Conservation (phyloP, 2,797 vertebrate genomes). For the Epinephelus awoara region DNA sequence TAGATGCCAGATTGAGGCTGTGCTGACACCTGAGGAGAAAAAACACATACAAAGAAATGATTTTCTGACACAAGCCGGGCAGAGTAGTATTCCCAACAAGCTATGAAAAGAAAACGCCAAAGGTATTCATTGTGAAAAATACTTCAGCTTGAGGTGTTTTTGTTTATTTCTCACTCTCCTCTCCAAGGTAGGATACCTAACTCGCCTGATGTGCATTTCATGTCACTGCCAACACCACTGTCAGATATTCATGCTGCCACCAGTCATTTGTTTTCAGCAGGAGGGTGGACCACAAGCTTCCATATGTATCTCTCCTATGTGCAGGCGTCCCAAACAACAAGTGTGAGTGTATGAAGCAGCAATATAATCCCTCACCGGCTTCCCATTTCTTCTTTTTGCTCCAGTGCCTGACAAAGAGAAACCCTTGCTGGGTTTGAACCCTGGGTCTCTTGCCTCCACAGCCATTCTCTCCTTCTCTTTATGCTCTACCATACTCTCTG, state of each 20-base stretch:
- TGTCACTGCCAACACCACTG: slow-evolving; percentile 7
- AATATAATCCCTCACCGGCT: not conserved
- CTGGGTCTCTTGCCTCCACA: not conserved
- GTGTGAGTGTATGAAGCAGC: not conserved
- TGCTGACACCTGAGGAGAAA: slow-evolving; percentile 58
- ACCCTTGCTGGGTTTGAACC: not conserved
- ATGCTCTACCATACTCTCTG: not conserved
- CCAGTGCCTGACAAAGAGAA: not conserved
- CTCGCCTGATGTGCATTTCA: not conserved
- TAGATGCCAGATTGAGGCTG: slow-evolving; percentile 43
- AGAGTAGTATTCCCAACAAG: slow-evolving; percentile 6
- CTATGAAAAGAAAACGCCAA: slow-evolving; percentile 23
- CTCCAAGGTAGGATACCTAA: not conserved
- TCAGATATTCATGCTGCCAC: not conserved
- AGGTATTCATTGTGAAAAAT: not conserved
- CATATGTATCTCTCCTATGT: not conserved
- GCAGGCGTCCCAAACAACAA: slow-evolving; percentile 17
- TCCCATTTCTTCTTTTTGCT: not conserved
- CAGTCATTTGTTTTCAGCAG: not conserved
- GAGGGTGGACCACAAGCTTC: not conserved
- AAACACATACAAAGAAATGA: slow-evolving; percentile 26
- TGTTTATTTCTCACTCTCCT: not conserved
- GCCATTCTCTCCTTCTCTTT: not conserved
- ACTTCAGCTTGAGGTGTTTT: slow-evolving; percentile 4
- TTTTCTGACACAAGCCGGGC: slow-evolving; percentile 10